Base-by-base conservation (phyloP, 1,140 invertebrate species). In the Drosophila erecta region DNA sequence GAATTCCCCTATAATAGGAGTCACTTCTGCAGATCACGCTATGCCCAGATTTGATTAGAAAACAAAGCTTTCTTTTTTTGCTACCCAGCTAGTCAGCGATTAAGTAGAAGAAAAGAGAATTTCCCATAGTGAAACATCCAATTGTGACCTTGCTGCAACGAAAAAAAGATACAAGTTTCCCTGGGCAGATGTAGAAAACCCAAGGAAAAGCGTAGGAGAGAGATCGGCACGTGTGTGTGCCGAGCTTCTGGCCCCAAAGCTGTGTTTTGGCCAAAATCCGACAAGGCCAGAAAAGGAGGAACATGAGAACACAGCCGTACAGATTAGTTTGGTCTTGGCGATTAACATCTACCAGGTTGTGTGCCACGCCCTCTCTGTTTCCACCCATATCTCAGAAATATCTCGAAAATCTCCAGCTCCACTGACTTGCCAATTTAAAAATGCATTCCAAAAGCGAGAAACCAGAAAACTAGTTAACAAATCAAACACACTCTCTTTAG, bases 341-440 rank as follows among this genome's bases (percentile, higher is more conserved):
- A 86, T 86, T 86, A 86, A 81, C 81, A 86, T 86, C 81, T 76
- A 79, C 83, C 83, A 72, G 86, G 79, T 86, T 85, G 81, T 87
- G 78, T 70, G 67, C 67, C 81, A 77, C 72, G 81, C 81, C 81
- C 62, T 35, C 41, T 64, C 17, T 15, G 35, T 20, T n/a, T 49
- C 33, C 38, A 35, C 37, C 37, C 17, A 44, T 60, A 51, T 17
- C 17, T 17, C 17, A 17, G 17, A 17, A 1, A 1, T 24, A 37
- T 54, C 44, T 35, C 33, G 22, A 38, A 46, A 15, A 66, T 53
- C 38, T 70, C 55, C 62, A 55, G 47, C 49, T 65, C 49, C 57
- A n/a, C 67, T 59, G 64, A 22, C 46, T 65, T 41, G 60, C 61
- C 75, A 86, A 86, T 76, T 65, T 57, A 27, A 87, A 70, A 87